A percentile compares a stretch with the other conserved stretches of the same genome.
These are phyloP conservation scores for Mongoloraphidia duomilia DNA, from an alignment of 2,888 invertebrate species.

Conservation along the genomic window DNA sequence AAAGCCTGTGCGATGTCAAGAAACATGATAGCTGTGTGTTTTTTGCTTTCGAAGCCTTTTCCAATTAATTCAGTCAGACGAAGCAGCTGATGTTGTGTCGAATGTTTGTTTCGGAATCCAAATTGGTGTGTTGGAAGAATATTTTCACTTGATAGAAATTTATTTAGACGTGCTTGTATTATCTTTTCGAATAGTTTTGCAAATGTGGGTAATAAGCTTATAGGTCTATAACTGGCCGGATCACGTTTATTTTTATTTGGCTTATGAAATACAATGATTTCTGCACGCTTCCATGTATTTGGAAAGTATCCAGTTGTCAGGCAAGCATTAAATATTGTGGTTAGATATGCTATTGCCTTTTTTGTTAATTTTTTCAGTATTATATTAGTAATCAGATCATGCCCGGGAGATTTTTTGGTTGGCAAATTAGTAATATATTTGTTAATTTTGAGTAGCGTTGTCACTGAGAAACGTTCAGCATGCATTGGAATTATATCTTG, in stretches of 20 bases:
- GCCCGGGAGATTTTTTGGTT: conserved; percentile 8
- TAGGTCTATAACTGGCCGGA: conserved; percentile 16
- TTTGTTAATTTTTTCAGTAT: conserved; percentile 12
- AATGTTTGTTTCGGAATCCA: conserved; percentile 18
- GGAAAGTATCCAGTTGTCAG: conserved; percentile 13
- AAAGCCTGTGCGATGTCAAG: too few relatives aligned
- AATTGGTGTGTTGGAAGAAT: conserved; percentile 15
- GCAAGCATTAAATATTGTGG: conserved; percentile 6
- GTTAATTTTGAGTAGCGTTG: too few relatives aligned
- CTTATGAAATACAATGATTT: conserved; percentile 14
- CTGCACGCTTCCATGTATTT: conserved; percentile 13
- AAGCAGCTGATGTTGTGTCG: conserved; percentile 17
- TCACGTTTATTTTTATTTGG: conserved; percentile 11
- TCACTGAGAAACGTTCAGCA: too few relatives aligned
- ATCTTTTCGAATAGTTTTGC: conserved; percentile 16
- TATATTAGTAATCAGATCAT: conserved; percentile 7
- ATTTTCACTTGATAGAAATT: conserved; percentile 6
- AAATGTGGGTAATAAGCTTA: conserved; percentile 15
- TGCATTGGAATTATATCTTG: too few relatives aligned
- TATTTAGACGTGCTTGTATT: conserved; percentile 7
- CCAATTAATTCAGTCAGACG: conserved; percentile 14
- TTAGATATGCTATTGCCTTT: conserved; percentile 9
- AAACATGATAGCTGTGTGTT: conserved; percentile 15
- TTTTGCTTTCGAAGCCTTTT: conserved; percentile 12
- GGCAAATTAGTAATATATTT: too few relatives aligned